Base-by-base conservation (phyloP, 2,888 invertebrate genomes). In the Hemicrepidius hirtus region DNA sequence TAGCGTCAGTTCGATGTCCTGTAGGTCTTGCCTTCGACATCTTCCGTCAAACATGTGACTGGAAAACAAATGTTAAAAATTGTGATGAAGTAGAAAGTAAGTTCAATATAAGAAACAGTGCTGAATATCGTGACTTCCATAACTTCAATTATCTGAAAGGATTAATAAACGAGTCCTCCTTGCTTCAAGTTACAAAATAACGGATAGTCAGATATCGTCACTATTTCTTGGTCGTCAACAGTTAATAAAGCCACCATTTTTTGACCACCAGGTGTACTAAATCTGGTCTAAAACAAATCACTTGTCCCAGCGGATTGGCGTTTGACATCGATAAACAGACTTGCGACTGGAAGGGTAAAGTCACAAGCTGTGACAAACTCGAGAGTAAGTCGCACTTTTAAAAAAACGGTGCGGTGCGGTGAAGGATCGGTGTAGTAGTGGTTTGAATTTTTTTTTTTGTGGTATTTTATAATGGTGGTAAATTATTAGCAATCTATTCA, bases 311-410 rank as follows among this genome's bases (percentile, higher is more conserved):
- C 88, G 97, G 97, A 91, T 92, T 97, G 92, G 94, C 96, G 90
- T 97, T 97, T 92, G 97, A 97, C 92, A 93, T 97, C 91, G 94
- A 95, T 91, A 97, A 96, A 92, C 97, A 97, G 92, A 97, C 97
- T 88, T 97, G 97, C 91, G 96, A 97, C 92, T 97, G 97, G 97
- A 97, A 96, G 92, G 96, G 95, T 91, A 96, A 97, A 93, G 97
- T 97, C 91, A 93, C 91, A 91, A 97, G 94, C 93, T 97, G 97
- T 93, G 94, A 96, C 91, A 94, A 93, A 90, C 92, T 96, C 88
- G 96, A 97, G 93, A 97, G 97, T 97, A 95, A 96, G 96, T 94
- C 90, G 86, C 87, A 87, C 69, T 57, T 67, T 77, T 74, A 50
- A 67, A 71, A n/a, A 66, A 71, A 57, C 24, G 40, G 70, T 46